A percentile compares a stretch with the other conserved stretches of the same genome.
Conservation (phyloP, 2,888 invertebrate genomes). For the Agrotis ipsilon region DNA sequence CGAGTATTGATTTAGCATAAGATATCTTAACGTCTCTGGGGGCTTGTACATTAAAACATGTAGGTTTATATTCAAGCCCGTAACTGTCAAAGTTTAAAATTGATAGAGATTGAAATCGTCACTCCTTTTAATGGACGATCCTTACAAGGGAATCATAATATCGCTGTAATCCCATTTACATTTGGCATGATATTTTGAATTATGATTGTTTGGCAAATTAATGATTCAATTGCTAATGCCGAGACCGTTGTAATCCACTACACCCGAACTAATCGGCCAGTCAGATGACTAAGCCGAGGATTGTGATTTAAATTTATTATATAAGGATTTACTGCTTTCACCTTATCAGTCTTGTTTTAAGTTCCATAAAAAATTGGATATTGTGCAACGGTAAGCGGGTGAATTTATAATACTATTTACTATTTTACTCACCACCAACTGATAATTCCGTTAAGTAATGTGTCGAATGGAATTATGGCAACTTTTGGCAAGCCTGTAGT, state of each 20-base stretch:
- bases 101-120: neutral
- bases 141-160: neutral
- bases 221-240: slow-evolving; percentile 46
- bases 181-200: slow-evolving; percentile 20
- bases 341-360: slow-evolving; percentile 11
- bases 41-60: slow-evolving; percentile 3
- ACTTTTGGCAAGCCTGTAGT: slow-evolving; percentile 78
- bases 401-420: neutral
- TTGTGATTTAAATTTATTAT: slow-evolving; percentile 48
- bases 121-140: neutral
- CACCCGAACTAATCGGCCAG: slow-evolving; percentile 39
- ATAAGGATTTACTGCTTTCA: slow-evolving; percentile 21
- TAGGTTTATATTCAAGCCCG: neutral
- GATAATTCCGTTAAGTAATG: slow-evolving; percentile 67
- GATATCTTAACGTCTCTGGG: neutral
- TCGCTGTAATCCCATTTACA: slow-evolving; percentile 1
- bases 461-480: slow-evolving; percentile 71
- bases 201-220: slow-evolving; percentile 42
- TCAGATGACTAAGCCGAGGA: slow-evolving; percentile 30
- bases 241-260: slow-evolving; percentile 37
- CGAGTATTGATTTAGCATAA: slow-evolving; percentile 4
- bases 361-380: neutral
- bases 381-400: slow-evolving; percentile 7
- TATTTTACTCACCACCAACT: slow-evolving; percentile 73
- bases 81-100: neutral